A percentile compares a stretch with the other conserved stretches of the same genome.
These are phyloP conservation scores for Andricus grossulariae DNA, from an alignment of 1,140 invertebrate species.

Conservation along the genomic window DNA sequence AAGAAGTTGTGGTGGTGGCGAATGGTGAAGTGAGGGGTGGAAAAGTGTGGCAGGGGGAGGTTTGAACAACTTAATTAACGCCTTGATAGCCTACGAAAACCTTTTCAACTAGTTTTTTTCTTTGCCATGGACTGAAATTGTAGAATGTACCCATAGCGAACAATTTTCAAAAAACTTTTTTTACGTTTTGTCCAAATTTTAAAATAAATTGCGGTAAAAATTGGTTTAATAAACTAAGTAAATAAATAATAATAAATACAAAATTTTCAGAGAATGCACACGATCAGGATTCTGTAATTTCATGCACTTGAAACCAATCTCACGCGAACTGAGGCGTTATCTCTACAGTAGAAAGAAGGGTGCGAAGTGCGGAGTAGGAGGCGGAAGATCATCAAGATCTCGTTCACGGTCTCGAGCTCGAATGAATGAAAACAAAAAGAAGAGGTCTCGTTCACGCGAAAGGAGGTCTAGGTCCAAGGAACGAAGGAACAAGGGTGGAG, in stretches of 20 bases:
- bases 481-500: slow-evolving; percentile 49
- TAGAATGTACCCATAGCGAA: too few species aligned
- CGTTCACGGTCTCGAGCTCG: slow-evolving; percentile 63
- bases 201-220: too few species aligned
- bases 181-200: too few species aligned
- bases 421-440: slow-evolving; percentile 64
- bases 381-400: slow-evolving; percentile 53
- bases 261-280: slow-evolving; percentile 89
- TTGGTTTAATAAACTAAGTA: too few species aligned
- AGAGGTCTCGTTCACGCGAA: slow-evolving; percentile 71
- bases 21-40: too few species aligned
- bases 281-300: slow-evolving; percentile 99
- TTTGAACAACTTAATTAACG: too few species aligned
- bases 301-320: slow-evolving; percentile 99
- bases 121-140: too few species aligned
- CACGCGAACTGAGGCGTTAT: slow-evolving; percentile 91
- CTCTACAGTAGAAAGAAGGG: slow-evolving; percentile 70
- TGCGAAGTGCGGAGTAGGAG: slow-evolving; percentile 65
- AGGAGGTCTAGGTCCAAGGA: slow-evolving; percentile 68
- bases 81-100: too few species aligned
- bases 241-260: slow-evolving; percentile 4
- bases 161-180: too few species aligned
- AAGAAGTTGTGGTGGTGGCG: too few species aligned
- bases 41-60: too few species aligned
- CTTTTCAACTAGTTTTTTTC: too few species aligned